Evolutionary conservation across 2,797 vertebrate genomes (phyloP).

Genomic region (Labroides dimidiatus): DNA sequence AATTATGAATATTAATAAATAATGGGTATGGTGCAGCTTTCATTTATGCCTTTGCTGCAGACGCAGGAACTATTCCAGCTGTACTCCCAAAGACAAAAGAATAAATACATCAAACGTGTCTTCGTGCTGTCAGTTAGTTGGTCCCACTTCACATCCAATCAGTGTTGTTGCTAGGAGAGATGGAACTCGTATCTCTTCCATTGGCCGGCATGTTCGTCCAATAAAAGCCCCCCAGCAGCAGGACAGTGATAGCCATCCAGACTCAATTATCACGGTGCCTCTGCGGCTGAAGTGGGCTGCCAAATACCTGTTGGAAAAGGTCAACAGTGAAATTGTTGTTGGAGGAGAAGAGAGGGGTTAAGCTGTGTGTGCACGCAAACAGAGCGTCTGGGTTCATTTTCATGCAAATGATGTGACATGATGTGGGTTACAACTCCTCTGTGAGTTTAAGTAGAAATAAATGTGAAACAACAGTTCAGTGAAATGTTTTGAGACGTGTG

Average conservation of each 20-base stretch:
- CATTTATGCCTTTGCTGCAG: slow-evolving; percentile 1
- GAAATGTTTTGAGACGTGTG: background rate
- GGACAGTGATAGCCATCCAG: slow-evolving; percentile 61
- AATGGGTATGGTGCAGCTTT: slow-evolving; percentile 6
- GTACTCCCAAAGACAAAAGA: slow-evolving; percentile 35
- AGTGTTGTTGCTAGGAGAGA: slow-evolving; percentile 91
- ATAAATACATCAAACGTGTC: slow-evolving; percentile 73
- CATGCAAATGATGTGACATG: background rate
- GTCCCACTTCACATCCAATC: slow-evolving; percentile 74
- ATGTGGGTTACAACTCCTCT: background rate
- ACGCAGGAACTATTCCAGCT: slow-evolving; percentile 54
- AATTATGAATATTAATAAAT: background rate
- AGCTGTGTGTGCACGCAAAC: background rate
- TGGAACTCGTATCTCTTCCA: slow-evolving; percentile 70
- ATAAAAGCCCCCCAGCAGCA: slow-evolving; percentile 68
- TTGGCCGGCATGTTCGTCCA: slow-evolving; percentile 84
- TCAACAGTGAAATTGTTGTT: slow-evolving; percentile 28
- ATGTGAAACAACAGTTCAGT: background rate
- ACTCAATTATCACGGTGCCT: slow-evolving; percentile 69
- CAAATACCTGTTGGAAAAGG: slow-evolving; percentile 55
- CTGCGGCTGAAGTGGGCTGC: slow-evolving; percentile 47
- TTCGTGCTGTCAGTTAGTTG: slow-evolving; percentile 84
- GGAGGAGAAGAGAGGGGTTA: slow-evolving; percentile 7
- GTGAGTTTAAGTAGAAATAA: background rate
- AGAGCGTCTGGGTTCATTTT: background rate